Base-by-base conservation (phyloP, 2,797 vertebrate genomes). In the Falco novaeseelandiae region DNA sequence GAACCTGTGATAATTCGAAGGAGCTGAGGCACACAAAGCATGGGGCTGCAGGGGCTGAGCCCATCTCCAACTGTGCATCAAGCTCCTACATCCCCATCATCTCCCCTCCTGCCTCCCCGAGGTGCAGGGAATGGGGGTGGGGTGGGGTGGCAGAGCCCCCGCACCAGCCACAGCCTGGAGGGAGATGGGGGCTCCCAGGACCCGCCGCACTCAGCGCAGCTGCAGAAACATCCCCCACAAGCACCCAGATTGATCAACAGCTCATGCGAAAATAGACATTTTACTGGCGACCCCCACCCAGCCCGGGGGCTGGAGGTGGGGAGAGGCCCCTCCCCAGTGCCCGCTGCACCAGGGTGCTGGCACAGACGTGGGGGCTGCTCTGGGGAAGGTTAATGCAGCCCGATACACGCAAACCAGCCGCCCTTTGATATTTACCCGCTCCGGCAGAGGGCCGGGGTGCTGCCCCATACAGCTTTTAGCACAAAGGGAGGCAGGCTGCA, bases 171-270 rank as follows among this genome's bases (percentile, higher is more conserved):
- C 32, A 52, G 54, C 6, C 26, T 8, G 8, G 30, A 32, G 30
- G 14, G 11, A 14, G 6, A 3, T 0, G 3, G 32, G 44, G 32
- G 15, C 13, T 67, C 38, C 22, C 22, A 5, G 36, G 13, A 6
- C 16, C 38, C 2, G 7, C 44, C 26, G 19, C 7, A 58, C 44
- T 27, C 76, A 70, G 61, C 61, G 13, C 1, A 0, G 30, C 3
- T 36, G 22, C 77, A 36, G 14, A 70, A 44, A 8, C 25, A 5
- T 6, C 26, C 1, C 12, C 21, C 4, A 0, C 0, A 8, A 49
- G 26, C 20, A 69, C 34, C 30, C 3, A n/a, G 26, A 49, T 4
- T 5, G 7, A 9, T 20, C 16, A 19, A 17, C 6, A 52, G n/a
- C 27, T 20, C 52, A 14, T 14, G 34, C 23, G 1, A 30, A 51